phyloP scores from a whole-genome alignment of 1,140 invertebrate genomes.

The Babylonia areolata region DNA sequence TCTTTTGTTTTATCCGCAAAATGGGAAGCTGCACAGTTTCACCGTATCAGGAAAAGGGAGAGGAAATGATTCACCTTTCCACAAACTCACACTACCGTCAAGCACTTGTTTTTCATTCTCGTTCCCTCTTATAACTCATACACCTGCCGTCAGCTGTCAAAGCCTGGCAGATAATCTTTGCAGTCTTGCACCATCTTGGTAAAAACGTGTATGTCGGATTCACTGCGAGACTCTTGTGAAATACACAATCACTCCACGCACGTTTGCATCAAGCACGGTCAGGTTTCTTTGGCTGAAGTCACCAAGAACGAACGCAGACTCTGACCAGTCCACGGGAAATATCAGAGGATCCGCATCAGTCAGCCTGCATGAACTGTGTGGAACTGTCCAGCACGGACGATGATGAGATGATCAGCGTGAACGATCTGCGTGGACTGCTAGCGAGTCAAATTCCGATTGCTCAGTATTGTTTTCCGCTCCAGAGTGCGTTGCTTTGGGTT shows the following conservation, averaged over 20 bases:
- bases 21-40: too few species aligned
- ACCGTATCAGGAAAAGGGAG: too few species aligned
- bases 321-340: neutral
- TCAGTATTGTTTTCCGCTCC: neutral
- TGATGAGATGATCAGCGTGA: neutral
- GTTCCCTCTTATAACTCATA: neutral
- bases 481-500: neutral
- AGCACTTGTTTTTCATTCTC: too few species aligned
- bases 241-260: neutral
- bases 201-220: neutral
- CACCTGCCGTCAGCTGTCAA: neutral
- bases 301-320: neutral
- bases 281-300: neutral
- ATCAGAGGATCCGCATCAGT: neutral
- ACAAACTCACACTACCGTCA: too few species aligned
- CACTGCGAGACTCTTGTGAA: neutral
- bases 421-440: neutral
- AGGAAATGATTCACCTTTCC: too few species aligned
- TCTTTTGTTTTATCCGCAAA: too few species aligned
- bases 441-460: slow-evolving; percentile 13
- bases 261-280: neutral
- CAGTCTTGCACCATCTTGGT: neutral
- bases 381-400: too few species aligned
- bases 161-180: too few species aligned
- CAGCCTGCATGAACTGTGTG: neutral